These are phyloP conservation scores for Spicauda simplicius DNA, from an alignment of 2,888 invertebrate species.

Conservation along the genomic window DNA sequence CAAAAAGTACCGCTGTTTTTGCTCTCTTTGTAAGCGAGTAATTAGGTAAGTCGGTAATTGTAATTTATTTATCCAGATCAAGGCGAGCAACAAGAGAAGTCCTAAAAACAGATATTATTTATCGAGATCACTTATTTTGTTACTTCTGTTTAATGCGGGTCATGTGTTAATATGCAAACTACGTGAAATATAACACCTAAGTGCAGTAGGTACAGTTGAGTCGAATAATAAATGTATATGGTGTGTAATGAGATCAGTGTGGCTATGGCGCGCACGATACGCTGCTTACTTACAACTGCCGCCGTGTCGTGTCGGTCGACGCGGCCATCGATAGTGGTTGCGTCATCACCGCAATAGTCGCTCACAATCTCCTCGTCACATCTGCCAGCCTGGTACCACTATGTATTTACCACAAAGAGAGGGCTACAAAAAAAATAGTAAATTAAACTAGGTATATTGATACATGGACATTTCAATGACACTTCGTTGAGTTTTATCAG, in stretches of 20 bases:
- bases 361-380: slow-evolving; percentile 56
- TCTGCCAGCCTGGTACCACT: slow-evolving; percentile 76
- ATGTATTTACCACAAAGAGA: slow-evolving; percentile 79
- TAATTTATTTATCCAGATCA: slow-evolving; percentile 24
- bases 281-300: slow-evolving; percentile 19
- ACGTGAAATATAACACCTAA: neutral
- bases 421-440: slow-evolving; percentile 71
- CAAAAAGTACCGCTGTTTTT: neutral
- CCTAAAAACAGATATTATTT: slow-evolving; percentile 23
- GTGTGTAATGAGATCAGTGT: slow-evolving; percentile 17
- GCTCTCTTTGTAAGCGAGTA: slow-evolving; percentile 9
- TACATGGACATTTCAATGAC: slow-evolving; percentile 30
- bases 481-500: slow-evolving; percentile 2
- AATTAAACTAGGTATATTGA: slow-evolving; percentile 54
- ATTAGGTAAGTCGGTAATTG: slow-evolving; percentile 25
- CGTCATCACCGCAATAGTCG: slow-evolving; percentile 43
- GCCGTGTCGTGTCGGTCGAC: slow-evolving; percentile 3
- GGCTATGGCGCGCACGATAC: slow-evolving; percentile 11
- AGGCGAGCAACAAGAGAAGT: slow-evolving; percentile 15
- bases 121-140: slow-evolving; percentile 5
- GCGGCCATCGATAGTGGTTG: slow-evolving; percentile 38
- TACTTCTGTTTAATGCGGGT: neutral
- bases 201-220: neutral
- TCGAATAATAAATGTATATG: neutral
- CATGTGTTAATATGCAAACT: neutral